Evolutionary conservation across 2,797 vertebrate genomes (phyloP).

Genomic region (Hypotaenidia okinawae): DNA sequence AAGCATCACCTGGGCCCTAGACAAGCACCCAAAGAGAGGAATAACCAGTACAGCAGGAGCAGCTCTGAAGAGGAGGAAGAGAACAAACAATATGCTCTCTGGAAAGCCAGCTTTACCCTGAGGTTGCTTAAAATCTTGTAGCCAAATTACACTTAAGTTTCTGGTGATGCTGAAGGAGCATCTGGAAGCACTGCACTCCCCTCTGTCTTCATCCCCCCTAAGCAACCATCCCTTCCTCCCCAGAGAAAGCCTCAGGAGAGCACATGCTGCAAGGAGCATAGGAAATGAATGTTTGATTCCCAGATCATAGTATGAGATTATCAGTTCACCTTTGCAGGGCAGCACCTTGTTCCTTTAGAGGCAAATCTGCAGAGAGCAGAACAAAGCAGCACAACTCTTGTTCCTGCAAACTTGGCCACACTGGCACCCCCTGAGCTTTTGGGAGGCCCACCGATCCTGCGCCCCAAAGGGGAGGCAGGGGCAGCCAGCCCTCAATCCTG

Average conservation of each 20-base stretch:
- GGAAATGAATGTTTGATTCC: background rate
- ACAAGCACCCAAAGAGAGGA: background rate
- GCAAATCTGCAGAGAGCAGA: background rate
- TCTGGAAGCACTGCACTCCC: background rate
- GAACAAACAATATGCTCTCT: background rate
- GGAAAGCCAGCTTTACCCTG: background rate
- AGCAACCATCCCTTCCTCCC: background rate
- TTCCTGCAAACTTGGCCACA: background rate
- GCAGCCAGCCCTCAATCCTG: background rate
- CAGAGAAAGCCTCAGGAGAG: background rate
- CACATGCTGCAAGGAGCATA: fast-evolving
- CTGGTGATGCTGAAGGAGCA: background rate
- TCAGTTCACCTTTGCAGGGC: background rate
- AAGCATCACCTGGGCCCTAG: background rate
- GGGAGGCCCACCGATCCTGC: background rate
- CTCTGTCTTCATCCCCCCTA: background rate
- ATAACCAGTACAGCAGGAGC: background rate
- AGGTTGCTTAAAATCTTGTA: background rate
- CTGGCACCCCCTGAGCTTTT: background rate
- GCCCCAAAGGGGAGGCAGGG: background rate
- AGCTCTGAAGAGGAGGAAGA: background rate
- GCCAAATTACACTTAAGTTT: background rate
- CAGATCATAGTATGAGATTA: background rate
- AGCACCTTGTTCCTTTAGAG: background rate
- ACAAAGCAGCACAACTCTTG: fast-evolving